A percentile compares a stretch with the other conserved stretches of the same genome.
Conservation (phyloP, 2,888 invertebrate genomes). For the Shargacucullia verbasci region DNA sequence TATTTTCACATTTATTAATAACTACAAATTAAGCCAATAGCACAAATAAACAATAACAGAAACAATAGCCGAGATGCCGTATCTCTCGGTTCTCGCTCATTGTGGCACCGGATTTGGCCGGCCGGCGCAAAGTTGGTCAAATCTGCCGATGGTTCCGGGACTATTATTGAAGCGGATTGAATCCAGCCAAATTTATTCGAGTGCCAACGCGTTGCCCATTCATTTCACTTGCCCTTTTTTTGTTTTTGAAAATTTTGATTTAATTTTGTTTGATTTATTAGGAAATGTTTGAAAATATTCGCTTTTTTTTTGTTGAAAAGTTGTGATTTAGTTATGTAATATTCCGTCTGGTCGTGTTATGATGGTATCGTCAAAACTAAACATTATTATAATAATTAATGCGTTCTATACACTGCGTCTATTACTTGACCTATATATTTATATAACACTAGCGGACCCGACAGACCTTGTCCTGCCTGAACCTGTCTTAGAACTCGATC, state of each 20-base stretch:
- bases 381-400: no score
- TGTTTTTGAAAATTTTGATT: slow-evolving; percentile 3
- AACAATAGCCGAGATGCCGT: slow-evolving; percentile 37
- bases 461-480: no score
- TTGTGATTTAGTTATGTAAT: slow-evolving; percentile 1
- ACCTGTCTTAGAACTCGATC: no score
- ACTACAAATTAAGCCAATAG: neutral
- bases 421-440: no score
- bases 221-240: slow-evolving; percentile 31
- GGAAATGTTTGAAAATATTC: no score
- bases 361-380: no score
- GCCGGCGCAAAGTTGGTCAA: slow-evolving; percentile 64
- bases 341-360: no score
- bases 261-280: slow-evolving; percentile 16
- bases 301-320: neutral
- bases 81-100: slow-evolving; percentile 39
- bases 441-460: no score
- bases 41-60: slow-evolving; percentile 32
- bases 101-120: slow-evolving; percentile 55
- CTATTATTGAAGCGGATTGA: slow-evolving; percentile 57
- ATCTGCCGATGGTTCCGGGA: slow-evolving; percentile 61
- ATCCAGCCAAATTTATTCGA: slow-evolving; percentile 63
- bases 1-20: no score
- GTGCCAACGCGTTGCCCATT: slow-evolving; percentile 37
- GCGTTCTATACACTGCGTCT: no score